Conservation (phyloP, 2,113 vertebrate species). For the Odontophorus gujanensis region DNA sequence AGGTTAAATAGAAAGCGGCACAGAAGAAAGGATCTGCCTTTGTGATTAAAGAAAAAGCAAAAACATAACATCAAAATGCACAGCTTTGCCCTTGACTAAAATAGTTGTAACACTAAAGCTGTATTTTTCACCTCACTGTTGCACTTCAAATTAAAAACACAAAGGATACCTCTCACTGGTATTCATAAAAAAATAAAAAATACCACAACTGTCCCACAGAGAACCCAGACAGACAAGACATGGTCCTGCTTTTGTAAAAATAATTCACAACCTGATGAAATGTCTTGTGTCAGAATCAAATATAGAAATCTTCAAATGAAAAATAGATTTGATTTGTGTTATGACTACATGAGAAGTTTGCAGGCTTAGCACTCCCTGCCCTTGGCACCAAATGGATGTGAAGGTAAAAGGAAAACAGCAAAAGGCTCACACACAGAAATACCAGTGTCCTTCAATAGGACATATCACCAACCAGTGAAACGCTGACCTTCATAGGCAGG, state of each 20-base stretch:
- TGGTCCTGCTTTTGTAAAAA: not conserved
- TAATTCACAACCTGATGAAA: constrained; percentile 46
- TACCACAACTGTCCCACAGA: not conserved
- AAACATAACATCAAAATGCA: constrained; percentile 32
- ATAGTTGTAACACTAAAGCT: not conserved
- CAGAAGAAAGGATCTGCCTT: constrained; percentile 13
- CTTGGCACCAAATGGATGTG: not conserved
- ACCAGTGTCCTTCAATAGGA: not conserved
- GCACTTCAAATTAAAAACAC: not conserved
- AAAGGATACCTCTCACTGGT: not conserved
- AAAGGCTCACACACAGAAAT: not conserved
- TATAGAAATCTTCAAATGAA: constrained; percentile 5
- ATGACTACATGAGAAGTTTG: not conserved
- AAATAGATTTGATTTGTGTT: not conserved
- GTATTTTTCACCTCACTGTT: constrained; percentile 42
- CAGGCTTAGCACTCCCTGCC: fast-evolving
- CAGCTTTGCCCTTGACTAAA: constrained; percentile 23
- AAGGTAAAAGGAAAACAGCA: not conserved
- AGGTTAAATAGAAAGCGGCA: not conserved
- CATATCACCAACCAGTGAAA: not conserved
- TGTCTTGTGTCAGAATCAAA: constrained; percentile 19
- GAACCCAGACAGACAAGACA: constrained; percentile 14
- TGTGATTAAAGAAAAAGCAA: constrained; percentile 35
- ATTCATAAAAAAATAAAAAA: not conserved
- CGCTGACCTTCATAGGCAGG: fast-evolving